Conservation (phyloP, 2,888 invertebrate genomes). For the Poecilobothrus nobilitatus region DNA sequence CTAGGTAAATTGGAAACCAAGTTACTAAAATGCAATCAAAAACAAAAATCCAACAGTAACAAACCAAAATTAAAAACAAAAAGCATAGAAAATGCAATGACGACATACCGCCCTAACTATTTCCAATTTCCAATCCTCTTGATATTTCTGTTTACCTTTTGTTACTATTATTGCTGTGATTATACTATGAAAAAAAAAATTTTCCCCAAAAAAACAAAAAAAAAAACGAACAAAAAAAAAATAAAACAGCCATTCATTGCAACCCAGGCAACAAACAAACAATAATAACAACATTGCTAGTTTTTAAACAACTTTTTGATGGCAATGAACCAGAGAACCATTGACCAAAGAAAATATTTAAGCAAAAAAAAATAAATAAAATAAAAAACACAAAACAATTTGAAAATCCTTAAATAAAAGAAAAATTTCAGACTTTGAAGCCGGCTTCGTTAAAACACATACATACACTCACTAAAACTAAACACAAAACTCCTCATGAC, state of each 20-base stretch:
- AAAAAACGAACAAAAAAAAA: too few relatives aligned
- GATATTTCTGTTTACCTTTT: too few relatives aligned
- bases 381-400: conserved; percentile 11
- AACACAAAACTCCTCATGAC: not conserved
- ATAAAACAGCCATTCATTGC: too few relatives aligned
- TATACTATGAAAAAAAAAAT: not conserved
- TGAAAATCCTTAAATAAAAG: not conserved
- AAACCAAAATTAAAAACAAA: not conserved
- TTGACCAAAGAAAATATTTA: conserved; percentile 35
- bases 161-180: too few relatives aligned
- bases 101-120: conserved; percentile 3
- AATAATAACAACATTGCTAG: not conserved
- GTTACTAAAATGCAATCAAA: not conserved
- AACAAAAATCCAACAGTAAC: not conserved
- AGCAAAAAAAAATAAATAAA: conserved; percentile 20
- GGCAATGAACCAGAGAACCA: conserved; percentile 46
- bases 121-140: not conserved
- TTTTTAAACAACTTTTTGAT: conserved; percentile 23
- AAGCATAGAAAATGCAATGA: not conserved
- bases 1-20: conserved; percentile 1
- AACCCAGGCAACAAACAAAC: too few relatives aligned
- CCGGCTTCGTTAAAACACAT: not conserved
- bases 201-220: not conserved
- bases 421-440: not conserved
- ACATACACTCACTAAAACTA: conserved; percentile 7